Base-by-base conservation (phyloP, 2,888 invertebrate genomes). In the Actias luna region DNA sequence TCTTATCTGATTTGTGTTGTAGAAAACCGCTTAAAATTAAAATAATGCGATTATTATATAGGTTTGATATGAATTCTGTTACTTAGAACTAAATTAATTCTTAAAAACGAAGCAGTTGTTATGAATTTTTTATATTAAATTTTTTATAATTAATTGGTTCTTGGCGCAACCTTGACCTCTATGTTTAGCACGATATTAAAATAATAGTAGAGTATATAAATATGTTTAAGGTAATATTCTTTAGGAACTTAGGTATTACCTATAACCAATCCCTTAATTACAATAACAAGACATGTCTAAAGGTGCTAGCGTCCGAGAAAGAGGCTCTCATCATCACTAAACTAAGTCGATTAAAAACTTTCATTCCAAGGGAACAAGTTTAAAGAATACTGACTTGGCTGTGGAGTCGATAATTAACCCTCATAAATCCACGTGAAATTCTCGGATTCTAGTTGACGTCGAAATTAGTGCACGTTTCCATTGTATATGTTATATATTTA, bases 341-440 rank as follows among this genome's bases (percentile, higher is more conserved):
- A 46, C 46, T 18, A 25, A 22, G 46, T 12, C 25, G 46, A 12
- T 50, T 50, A 50, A 55, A 55, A 55, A 16, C 16, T 27, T 55
- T 55, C 27, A 55, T 4, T 16, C 16, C 29, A 55, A 55, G 16
- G 29, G n/a, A 42, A 39, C 18, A 42, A 18, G 22, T 59, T 22
- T 59, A 36, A 61, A 27, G 5, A 36, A 46, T 46, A 60, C 46
- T 61, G 61, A 50, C 36, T 57, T 58, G 22, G 58, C 46, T 27
- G 35, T 57, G 63, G 50, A 65, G 62, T 70, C 68, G 65, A 69
- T 73, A 77, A 77, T 75, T 74, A 70, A 73, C 69, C 64, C 65
- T 65, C 64, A 71, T 75, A 73, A 74, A 79, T 77, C 71, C 69
- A 69, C 69, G 71, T 69, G 65, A 76, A 74, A 74, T 68, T 72